These are phyloP conservation scores for Bothrops alternatus DNA, from an alignment of 2,797 vertebrate genomes.

Conservation along the genomic window DNA sequence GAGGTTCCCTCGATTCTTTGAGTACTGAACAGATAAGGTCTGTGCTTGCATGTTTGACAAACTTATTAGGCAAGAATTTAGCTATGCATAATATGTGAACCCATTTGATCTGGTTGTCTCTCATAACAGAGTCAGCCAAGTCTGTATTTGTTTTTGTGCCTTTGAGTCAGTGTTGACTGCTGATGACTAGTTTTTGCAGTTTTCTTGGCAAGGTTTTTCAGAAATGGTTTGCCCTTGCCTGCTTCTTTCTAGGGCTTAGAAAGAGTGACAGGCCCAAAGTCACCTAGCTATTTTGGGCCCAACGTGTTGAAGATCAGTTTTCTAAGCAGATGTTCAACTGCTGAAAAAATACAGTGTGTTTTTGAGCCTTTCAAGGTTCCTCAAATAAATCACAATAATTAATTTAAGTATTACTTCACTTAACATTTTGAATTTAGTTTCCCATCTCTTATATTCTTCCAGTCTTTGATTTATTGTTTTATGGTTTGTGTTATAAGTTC, in stretches of 20 bases:
- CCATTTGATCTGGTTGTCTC: background rate
- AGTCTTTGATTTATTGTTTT: background rate
- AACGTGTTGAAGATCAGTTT: background rate
- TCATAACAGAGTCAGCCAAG: background rate
- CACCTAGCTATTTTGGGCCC: background rate
- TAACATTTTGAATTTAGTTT: background rate
- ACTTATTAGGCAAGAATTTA: background rate
- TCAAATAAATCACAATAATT: background rate
- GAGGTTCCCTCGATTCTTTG: background rate
- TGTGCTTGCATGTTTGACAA: background rate
- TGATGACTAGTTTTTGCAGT: background rate
- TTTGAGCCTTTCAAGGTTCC: background rate
- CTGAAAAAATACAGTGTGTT: background rate
- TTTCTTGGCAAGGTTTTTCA: background rate
- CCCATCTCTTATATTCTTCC: background rate
- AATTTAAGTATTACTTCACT: background rate
- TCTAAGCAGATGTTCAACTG: background rate
- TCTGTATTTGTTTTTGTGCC: background rate
- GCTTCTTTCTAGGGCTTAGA: background rate
- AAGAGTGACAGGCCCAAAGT: background rate
- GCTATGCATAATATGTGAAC: background rate
- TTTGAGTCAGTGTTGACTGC: background rate
- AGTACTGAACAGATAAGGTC: background rate
- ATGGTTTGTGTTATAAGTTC: background rate
- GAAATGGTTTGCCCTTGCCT: background rate